Base-by-base conservation (phyloP, 2,797 vertebrate genomes). In the Fistularia commersonii region DNA sequence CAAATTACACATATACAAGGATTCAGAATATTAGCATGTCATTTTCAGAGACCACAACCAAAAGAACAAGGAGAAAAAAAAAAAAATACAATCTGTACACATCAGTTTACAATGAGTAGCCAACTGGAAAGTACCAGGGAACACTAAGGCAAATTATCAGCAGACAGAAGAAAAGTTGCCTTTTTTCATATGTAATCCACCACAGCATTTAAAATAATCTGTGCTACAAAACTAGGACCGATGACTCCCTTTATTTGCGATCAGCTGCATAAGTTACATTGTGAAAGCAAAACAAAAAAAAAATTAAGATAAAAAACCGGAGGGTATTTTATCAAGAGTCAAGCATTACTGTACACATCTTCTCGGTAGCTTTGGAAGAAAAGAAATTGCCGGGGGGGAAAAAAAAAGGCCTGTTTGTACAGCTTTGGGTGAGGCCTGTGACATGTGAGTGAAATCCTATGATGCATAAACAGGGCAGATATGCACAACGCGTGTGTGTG, bases 1-100 rank as follows among this genome's bases (percentile, higher is more conserved):
- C 93, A 98, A 96, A 94, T 93, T 90, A 95, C 93, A 96, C 93
- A 96, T 93, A 92, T 93, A 97, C 92, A 83, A 93, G 92, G 76
- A 78, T 92, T 93, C 88, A 85, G 90, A 91, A 93, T 90, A 91
- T 91, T 90, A 91, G 91, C 86, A 93, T 93, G 91, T 93, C 86
- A 78, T 80, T 80, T 89, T 91, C 87, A 91, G 88, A 93, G 92
- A 94, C 90, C 93, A 97, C 92, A 91, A 88, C 86, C 91, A 93
- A 93, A 93, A 80, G 69, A 83, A 82, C 70, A 65, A 76, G 61
- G 59, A 82, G 73, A 82, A 74, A 70, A 36, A 73, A 69, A 69
- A 80, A 77, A 82, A 84, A 81, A n/a, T 92, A 93, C 91, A 93
- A 91, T 96, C 93, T 98, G 93, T 98, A 98, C 95, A 98, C 89